Evolutionary conservation across 2,888 invertebrate species (phyloP).

Genomic region (Cheilosia vernalis): DNA sequence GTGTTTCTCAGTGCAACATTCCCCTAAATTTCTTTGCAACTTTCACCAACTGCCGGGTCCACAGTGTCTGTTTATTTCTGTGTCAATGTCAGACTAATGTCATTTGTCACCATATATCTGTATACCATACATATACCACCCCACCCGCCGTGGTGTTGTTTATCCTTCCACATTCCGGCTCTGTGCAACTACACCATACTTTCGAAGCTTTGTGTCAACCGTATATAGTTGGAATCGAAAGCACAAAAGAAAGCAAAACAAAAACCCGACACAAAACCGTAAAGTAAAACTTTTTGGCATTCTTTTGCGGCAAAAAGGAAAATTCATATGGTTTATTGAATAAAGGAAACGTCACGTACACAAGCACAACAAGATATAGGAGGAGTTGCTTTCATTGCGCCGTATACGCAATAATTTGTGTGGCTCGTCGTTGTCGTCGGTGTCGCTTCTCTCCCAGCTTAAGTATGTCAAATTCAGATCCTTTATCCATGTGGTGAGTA

Average conservation of each 20-base stretch:
- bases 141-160: neutral
- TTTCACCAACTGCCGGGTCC: neutral
- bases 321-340: slow-evolving; percentile 52
- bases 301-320: slow-evolving; percentile 20
- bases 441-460: slow-evolving; percentile 19
- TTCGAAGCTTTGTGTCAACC: slow-evolving; percentile 51
- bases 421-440: neutral
- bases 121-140: too few species aligned
- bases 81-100: slow-evolving; percentile 74
- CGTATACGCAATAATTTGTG: slow-evolving; percentile 37
- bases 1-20: slow-evolving; percentile 52
- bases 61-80: slow-evolving; percentile 63
- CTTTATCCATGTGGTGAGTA: slow-evolving; percentile 32
- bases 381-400: slow-evolving; percentile 2
- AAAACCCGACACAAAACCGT: slow-evolving; percentile 37
- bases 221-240: slow-evolving; percentile 42
- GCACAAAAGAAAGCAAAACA: slow-evolving; percentile 38
- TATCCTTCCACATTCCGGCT: slow-evolving; percentile 14
- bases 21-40: neutral
- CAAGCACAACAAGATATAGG: slow-evolving; percentile 31
- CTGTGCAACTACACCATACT: slow-evolving; percentile 24
- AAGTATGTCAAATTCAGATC: slow-evolving; percentile 47
- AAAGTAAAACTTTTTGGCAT: slow-evolving; percentile 26
- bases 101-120: slow-evolving; percentile 56
- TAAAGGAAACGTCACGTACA: slow-evolving; percentile 42